Conservation (phyloP, 2,113 vertebrate genomes). For the Nipponia nippon region DNA sequence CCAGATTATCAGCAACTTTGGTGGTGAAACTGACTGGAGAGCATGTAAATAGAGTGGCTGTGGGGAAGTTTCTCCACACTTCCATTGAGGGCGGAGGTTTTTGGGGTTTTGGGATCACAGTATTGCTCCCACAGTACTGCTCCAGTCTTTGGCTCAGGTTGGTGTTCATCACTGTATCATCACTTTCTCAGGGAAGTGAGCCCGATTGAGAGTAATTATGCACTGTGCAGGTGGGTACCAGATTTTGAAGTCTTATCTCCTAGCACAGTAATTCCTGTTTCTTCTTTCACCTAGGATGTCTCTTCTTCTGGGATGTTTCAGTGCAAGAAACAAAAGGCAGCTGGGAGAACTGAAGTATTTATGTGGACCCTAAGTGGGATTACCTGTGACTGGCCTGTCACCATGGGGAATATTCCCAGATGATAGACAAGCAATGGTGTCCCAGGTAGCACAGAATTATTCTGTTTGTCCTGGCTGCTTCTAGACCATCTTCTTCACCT, state of each 20-base stretch:
- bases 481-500: neutral
- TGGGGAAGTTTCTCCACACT: neutral
- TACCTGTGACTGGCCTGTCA: neutral
- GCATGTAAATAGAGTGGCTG: neutral
- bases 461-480: neutral
- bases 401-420: neutral
- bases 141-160: neutral
- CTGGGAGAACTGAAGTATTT: neutral
- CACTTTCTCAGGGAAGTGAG: neutral
- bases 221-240: neutral
- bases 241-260: neutral
- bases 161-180: neutral
- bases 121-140: neutral
- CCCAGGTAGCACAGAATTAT: neutral
- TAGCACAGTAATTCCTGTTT: neutral
- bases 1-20: neutral
- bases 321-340: neutral
- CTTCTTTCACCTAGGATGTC: neutral
- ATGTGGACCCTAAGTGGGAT: neutral
- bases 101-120: neutral
- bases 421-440: neutral
- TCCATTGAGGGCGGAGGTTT: fast-evolving
- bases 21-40: neutral
- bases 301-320: neutral
- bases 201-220: neutral